Percentiles rank a stretch among this genome's conserved stretches.
phyloP scores from a whole-genome alignment of 2,888 invertebrate genomes.

The Plusia festucae region DNA sequence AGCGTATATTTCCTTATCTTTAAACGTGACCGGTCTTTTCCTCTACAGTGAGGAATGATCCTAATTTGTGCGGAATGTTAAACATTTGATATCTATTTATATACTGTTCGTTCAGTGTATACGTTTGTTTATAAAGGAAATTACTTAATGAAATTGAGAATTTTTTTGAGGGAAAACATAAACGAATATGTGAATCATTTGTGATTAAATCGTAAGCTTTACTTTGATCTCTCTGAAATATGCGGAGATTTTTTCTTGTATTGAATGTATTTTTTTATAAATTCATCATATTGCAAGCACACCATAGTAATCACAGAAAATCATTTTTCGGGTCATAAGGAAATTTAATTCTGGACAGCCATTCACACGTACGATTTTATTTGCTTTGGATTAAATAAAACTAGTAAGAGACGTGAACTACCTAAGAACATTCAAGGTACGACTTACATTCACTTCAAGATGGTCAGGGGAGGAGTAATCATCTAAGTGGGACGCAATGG shows the following conservation, averaged over 20 bases:
- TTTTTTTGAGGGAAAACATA: neutral
- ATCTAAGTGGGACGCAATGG: neutral
- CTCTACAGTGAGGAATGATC: conserved; percentile 47
- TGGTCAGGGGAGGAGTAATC: neutral
- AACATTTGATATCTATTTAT: conserved; percentile 47
- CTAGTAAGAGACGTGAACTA: neutral
- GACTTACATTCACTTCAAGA: neutral
- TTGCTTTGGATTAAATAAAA: neutral
- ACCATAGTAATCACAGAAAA: no score
- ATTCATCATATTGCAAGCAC: no score
- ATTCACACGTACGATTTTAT: no score
- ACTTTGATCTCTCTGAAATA: conserved; percentile 4
- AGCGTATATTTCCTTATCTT: conserved; percentile 49
- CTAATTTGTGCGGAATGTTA: conserved; percentile 48
- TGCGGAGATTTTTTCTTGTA: neutral
- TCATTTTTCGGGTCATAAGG: no score
- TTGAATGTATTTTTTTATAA: neutral
- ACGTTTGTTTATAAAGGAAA: conserved; percentile 2
- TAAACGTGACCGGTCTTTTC: conserved; percentile 46
- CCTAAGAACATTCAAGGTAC: neutral
- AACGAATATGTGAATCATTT: neutral
- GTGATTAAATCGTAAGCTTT: neutral
- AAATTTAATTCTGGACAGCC: no score
- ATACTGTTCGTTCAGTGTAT: conserved; percentile 20
- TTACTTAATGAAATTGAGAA: neutral